Conservation (phyloP, 2,797 vertebrate species). For the Apodemus agrarius region DNA sequence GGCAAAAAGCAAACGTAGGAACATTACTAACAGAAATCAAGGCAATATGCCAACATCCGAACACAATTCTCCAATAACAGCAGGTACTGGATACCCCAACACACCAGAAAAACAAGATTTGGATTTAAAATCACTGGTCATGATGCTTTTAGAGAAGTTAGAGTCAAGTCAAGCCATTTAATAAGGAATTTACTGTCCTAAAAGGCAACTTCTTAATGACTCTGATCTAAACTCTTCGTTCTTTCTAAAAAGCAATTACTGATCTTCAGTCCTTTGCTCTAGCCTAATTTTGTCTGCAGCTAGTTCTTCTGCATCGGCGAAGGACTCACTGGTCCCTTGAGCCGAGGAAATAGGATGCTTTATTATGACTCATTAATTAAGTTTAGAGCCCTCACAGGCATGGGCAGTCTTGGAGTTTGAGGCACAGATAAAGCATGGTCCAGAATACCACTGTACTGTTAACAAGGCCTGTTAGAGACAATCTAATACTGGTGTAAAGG, state of each 20-base stretch:
- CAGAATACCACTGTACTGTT: neutral
- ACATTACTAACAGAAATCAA: too few relatives aligned
- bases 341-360: constrained; percentile 40
- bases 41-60: too few relatives aligned
- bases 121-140: too few relatives aligned
- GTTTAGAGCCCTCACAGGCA: neutral
- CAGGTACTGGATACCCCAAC: too few relatives aligned
- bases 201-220: constrained; percentile 48
- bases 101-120: too few relatives aligned
- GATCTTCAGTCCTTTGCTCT: constrained; percentile 40
- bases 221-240: constrained; percentile 43
- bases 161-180: constrained; percentile 29
- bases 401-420: constrained; percentile 25
- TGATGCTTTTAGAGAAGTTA: neutral
- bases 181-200: constrained; percentile 52
- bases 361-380: constrained; percentile 55
- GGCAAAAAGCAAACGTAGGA: too few relatives aligned
- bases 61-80: too few relatives aligned
- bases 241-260: constrained; percentile 53
- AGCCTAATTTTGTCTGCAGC: constrained; percentile 23
- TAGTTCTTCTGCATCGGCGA: neutral
- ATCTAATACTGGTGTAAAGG: constrained; percentile 26
- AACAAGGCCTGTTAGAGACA: neutral
- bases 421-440: neutral
- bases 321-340: constrained; percentile 35